Conservation (phyloP, 2,888 invertebrate species). For the Perithous albicinctus region DNA sequence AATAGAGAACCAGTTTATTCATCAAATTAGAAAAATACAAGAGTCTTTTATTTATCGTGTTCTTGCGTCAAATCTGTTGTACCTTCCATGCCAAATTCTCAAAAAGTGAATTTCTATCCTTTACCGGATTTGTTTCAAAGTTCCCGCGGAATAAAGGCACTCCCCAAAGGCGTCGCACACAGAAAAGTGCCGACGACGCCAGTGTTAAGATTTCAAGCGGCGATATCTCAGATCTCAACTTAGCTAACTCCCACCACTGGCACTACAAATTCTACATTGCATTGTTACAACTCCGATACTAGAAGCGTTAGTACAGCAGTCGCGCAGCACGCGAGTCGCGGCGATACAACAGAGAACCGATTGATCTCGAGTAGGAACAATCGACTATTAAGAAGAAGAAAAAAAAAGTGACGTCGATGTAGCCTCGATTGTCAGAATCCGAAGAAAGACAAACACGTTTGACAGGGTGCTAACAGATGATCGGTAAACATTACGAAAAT, state of each 20-base stretch:
- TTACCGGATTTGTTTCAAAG: too few relatives aligned
- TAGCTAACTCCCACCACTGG: conserved; percentile 10
- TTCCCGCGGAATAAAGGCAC: too few relatives aligned
- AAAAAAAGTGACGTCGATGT: background rate
- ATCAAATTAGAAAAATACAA: too few relatives aligned
- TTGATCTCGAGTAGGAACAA: conserved; percentile 17
- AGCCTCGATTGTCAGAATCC: conserved; percentile 17
- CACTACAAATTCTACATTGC: background rate
- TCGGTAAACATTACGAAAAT: conserved; percentile 18
- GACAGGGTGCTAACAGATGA: conserved; percentile 51
- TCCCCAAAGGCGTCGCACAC: too few relatives aligned
- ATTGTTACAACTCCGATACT: background rate
- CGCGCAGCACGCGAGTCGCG: conserved; percentile 38
- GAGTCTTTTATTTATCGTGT: too few relatives aligned
- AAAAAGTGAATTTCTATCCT: too few relatives aligned
- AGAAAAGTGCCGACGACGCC: conserved; percentile 25
- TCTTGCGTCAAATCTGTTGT: too few relatives aligned
- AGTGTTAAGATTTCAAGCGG: conserved; percentile 17
- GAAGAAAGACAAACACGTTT: conserved; percentile 22
- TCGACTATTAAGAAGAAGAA: background rate
- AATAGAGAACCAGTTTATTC: too few relatives aligned
- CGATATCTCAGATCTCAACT: background rate
- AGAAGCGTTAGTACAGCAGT: conserved; percentile 10
- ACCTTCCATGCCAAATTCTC: too few relatives aligned
- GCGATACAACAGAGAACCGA: conserved; percentile 18